A percentile compares a stretch with the other conserved stretches of the same genome.
Conservation (phyloP, 2,888 invertebrate genomes). For the Hemicrepidius hirtus region DNA sequence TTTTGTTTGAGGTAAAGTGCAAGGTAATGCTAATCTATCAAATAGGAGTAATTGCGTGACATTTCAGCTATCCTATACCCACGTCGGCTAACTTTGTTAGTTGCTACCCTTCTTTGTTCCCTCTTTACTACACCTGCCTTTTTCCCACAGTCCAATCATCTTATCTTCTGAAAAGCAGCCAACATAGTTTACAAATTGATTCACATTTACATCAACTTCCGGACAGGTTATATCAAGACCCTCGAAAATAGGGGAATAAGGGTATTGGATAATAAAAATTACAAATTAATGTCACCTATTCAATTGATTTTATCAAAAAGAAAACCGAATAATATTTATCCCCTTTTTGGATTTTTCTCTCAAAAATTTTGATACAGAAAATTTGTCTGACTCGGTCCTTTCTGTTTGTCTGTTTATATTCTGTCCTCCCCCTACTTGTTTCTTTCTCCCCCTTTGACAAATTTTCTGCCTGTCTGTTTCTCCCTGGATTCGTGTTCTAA, state of each 20-base stretch:
- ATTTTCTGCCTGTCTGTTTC: too few relatives aligned
- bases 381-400: too few relatives aligned
- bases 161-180: constrained; percentile 24
- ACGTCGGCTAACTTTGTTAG: constrained; percentile 20
- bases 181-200: constrained; percentile 12
- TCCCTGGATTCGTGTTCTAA: too few relatives aligned
- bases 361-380: too few relatives aligned
- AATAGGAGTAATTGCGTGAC: constrained; percentile 33
- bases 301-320: neutral
- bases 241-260: neutral
- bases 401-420: too few relatives aligned
- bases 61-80: constrained; percentile 18
- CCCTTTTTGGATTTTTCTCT: too few relatives aligned
- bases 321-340: too few relatives aligned
- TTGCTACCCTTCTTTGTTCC: constrained; percentile 39
- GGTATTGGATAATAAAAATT: neutral
- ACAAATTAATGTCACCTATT: neutral
- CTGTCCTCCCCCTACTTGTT: too few relatives aligned
- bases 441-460: too few relatives aligned
- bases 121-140: constrained; percentile 33
- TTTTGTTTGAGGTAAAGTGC: constrained; percentile 24
- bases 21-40: constrained; percentile 40
- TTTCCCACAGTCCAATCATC: constrained; percentile 34
- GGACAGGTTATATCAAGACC: neutral
- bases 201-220: neutral